These are phyloP conservation scores for Conus betulinus DNA, from an alignment of 1,140 invertebrate genomes.

Conservation along the genomic window DNA sequence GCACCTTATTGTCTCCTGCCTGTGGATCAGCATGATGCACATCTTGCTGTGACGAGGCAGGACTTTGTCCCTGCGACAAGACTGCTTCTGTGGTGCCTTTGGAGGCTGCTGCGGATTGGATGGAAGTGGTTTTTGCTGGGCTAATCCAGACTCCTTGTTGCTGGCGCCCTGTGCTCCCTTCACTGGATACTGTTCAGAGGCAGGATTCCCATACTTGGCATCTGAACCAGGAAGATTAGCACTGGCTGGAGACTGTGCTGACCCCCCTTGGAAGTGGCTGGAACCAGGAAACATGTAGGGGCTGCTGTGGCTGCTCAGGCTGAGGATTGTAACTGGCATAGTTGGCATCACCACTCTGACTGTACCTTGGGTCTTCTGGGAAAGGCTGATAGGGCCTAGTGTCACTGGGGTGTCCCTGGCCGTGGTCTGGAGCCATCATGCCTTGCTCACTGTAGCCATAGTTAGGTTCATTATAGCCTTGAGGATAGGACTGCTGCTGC, in stretches of 20 bases:
- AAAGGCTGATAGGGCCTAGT: neutral
- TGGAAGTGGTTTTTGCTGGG: neutral
- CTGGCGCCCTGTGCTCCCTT: neutral
- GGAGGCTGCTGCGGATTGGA: neutral
- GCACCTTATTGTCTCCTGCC: neutral
- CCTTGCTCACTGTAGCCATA: neutral
- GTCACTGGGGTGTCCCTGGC: neutral
- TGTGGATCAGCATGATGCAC: neutral
- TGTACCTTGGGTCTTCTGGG: neutral
- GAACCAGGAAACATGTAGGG: neutral
- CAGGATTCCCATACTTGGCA: neutral
- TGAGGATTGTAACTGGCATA: neutral
- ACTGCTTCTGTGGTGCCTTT: neutral
- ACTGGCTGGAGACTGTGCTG: neutral
- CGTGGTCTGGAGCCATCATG: neutral
- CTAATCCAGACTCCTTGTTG: neutral
- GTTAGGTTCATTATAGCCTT: neutral
- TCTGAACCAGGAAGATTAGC: neutral
- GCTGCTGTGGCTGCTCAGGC: neutral
- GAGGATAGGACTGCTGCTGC: conserved; percentile 5
- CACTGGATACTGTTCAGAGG: neutral
- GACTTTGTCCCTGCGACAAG: neutral
- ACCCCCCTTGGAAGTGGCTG: neutral
- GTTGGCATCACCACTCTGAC: neutral
- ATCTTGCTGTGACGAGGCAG: neutral